These are phyloP conservation scores for Acanthococcus lagerstroemiae DNA, from an alignment of 2,888 invertebrate genomes.

Conservation along the genomic window DNA sequence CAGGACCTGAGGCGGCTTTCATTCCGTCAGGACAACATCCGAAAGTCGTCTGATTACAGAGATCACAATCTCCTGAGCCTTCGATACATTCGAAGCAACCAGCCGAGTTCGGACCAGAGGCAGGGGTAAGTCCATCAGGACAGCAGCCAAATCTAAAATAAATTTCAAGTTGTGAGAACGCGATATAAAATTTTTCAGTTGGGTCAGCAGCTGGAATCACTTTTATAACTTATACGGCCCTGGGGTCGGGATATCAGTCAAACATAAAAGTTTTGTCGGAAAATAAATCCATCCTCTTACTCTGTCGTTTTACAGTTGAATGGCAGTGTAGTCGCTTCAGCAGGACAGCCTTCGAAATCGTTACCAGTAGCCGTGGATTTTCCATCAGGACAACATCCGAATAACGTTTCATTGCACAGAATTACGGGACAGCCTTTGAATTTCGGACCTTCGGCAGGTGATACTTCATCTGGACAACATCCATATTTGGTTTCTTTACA, in stretches of 20 bases:
- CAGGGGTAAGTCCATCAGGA: constrained; percentile 72
- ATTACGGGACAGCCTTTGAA: constrained; percentile 64
- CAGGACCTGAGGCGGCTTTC: constrained; percentile 61
- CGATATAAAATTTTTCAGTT: not conserved
- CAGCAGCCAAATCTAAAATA: constrained; percentile 64
- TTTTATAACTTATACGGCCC: too few relatives aligned
- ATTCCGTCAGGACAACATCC: constrained; percentile 81
- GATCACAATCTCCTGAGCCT: constrained; percentile 40
- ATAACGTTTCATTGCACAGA: constrained; percentile 65
- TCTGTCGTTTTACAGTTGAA: constrained; percentile 2
- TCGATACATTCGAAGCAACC: constrained; percentile 42
- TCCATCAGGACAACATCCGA: constrained; percentile 78
- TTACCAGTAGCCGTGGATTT: constrained; percentile 68
- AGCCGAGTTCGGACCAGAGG: constrained; percentile 65
- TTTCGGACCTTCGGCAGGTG: constrained; percentile 60
- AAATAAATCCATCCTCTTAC: constrained; percentile 6
- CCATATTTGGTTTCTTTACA: constrained; percentile 66
- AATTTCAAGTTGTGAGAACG: not conserved
- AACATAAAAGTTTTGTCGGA: too few relatives aligned
- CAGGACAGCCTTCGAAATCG: constrained; percentile 71
- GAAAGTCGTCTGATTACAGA: constrained; percentile 61
- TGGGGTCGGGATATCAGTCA: too few relatives aligned
- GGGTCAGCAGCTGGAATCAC: not conserved
- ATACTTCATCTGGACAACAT: constrained; percentile 75
- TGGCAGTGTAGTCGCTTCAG: constrained; percentile 2